Evolutionary conservation across 2,113 vertebrate species (phyloP), one percentile per base, ranked within the genome.

Genomic region (Corvus moneduloides): DNA sequence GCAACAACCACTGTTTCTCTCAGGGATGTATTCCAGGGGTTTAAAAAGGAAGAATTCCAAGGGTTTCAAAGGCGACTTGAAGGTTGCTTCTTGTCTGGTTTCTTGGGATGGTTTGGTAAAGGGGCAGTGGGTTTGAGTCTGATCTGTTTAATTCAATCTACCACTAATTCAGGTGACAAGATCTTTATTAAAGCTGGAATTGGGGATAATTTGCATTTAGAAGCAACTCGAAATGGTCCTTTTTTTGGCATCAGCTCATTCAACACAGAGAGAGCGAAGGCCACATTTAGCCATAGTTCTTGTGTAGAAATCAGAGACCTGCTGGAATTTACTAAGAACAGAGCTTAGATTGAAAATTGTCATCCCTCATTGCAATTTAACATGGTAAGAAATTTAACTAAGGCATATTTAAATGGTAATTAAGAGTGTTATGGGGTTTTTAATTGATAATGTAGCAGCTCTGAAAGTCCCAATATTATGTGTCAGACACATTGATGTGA

Each of bases 141-240:
- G 0, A 69, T 69, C 49, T 52, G 22, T 49, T 89, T 81, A 59
- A 78, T 84, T 68, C 23, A 77, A 84, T 95, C 64, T 74, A 16
- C 26, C 13, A 33, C 26, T 78, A 67, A 84, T 81, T 82, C 1
- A 13, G 55, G 58, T 51, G 28, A 35, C 46, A 59, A 52, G 48
- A 41, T 83, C 55, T 28, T 90, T 73, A 77, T 71, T 84, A 89
- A 87, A 84, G 43, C 59, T 71, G 56, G 23, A 89, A 59, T 14
- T 69, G 18, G 54, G 78, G 19, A 67, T 71, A 81, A 96, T 91
- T 94, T 89, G 4, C 39, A 67, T 89, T 89, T 81, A 84, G 56
- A 89, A 80, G 24, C 23, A 59, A 39, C 11, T 55, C 41, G 28
- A 81, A 73, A 20, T 3, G 13, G 35, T 6, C n/a, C 10, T 63